phyloP scores from a whole-genome alignment of 2,888 invertebrate genomes.

The Torymus texanus region DNA sequence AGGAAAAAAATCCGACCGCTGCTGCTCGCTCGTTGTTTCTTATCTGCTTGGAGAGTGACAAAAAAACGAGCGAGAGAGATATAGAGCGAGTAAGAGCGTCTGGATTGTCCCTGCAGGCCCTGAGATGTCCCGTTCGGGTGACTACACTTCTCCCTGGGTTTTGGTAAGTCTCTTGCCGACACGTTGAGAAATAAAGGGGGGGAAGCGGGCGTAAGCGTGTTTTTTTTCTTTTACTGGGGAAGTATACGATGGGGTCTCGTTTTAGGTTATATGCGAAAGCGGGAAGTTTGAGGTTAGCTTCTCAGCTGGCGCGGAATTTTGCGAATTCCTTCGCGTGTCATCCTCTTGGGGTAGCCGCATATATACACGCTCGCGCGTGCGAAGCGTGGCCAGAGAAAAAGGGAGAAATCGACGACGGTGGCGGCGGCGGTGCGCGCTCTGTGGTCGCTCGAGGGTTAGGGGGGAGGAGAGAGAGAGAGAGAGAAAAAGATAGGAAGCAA shows the following conservation, averaged over 20 bases:
- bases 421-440: neutral
- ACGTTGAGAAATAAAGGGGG: neutral
- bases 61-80: slow-evolving; percentile 24
- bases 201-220: neutral
- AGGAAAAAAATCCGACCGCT: slow-evolving; percentile 21
- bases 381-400: slow-evolving; percentile 20
- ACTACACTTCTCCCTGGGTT: slow-evolving; percentile 39
- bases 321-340: slow-evolving; percentile 54
- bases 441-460: slow-evolving; percentile 1
- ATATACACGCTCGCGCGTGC: neutral
- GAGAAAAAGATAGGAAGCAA: slow-evolving; percentile 35
- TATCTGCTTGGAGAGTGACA: slow-evolving; percentile 20
- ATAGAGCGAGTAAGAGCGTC: slow-evolving; percentile 29
- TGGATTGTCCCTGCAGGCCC: slow-evolving; percentile 33
- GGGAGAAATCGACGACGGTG: slow-evolving; percentile 38
- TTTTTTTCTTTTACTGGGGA: too few species aligned
- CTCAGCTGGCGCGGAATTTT: slow-evolving; percentile 54
- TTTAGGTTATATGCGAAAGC: too few species aligned
- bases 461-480: slow-evolving; percentile 1
- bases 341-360: slow-evolving; percentile 3
- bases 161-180: slow-evolving; percentile 38
- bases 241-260: too few species aligned
- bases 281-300: slow-evolving; percentile 47
- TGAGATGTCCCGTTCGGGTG: slow-evolving; percentile 47
- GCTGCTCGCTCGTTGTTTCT: slow-evolving; percentile 11